Evolutionary conservation across 2,113 vertebrate species (phyloP).

Genomic region (Narcine bancroftii): DNA sequence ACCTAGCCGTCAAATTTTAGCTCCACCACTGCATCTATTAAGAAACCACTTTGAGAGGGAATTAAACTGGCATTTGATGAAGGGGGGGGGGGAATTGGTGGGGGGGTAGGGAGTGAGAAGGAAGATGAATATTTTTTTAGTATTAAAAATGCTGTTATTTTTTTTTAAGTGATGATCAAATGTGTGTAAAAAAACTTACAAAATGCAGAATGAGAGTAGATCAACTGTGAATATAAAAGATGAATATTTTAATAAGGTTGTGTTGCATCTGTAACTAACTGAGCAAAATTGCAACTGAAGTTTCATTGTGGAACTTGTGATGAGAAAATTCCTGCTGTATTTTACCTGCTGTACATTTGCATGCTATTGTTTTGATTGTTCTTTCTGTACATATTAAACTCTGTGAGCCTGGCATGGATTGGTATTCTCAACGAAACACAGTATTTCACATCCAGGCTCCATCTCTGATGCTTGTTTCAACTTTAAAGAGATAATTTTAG

Average conservation of each 20-base stretch:
- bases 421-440: not conserved
- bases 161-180: not conserved
- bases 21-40: not conserved
- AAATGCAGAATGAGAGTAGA: not conserved
- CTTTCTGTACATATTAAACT: slow-evolving; percentile 23
- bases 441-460: not conserved
- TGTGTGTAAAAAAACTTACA: not conserved
- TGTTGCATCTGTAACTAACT: not conserved
- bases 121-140: slow-evolving; percentile 23
- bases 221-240: slow-evolving; percentile 24
- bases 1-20: not conserved
- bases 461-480: not conserved
- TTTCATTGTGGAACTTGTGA: slow-evolving; percentile 11
- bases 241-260: slow-evolving; percentile 34
- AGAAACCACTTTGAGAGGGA: not conserved
- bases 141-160: not conserved
- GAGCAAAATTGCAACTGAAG: slow-evolving; percentile 22
- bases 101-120: not conserved
- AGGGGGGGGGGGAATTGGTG: too few relatives aligned
- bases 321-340: slow-evolving; percentile 23
- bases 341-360: slow-evolving; percentile 14
- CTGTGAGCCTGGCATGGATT: not conserved
- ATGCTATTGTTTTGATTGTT: not conserved
- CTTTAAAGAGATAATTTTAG: not conserved
- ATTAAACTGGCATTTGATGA: too few relatives aligned